Evolutionary conservation across 2,888 invertebrate genomes (phyloP).

Genomic region (Cosmia trapezina): DNA sequence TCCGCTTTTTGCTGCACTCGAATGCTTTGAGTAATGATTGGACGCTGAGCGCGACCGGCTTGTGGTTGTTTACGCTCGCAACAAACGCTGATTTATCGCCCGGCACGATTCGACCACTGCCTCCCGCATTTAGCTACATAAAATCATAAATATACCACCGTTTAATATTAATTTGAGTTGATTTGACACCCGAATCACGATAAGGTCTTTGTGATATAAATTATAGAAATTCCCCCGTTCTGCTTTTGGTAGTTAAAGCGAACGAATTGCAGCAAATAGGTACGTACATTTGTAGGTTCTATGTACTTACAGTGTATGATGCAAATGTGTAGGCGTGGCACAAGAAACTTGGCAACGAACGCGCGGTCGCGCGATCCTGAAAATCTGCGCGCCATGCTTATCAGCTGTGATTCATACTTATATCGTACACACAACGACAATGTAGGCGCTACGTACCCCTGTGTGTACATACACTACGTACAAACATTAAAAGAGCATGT

Average conservation of each 20-base stretch:
- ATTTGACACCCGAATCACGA: constrained; percentile 66
- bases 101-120: constrained; percentile 65
- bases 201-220: constrained; percentile 52
- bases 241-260: constrained; percentile 37
- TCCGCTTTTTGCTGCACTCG: constrained; percentile 87
- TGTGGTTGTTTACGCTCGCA: constrained; percentile 84
- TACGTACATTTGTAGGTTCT: constrained; percentile 57
- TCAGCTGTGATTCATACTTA: constrained; percentile 87
- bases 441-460: constrained; percentile 61
- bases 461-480: constrained; percentile 62
- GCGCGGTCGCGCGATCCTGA: constrained; percentile 81
- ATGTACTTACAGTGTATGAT: constrained; percentile 80
- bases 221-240: constrained; percentile 42
- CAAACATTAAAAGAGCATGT: constrained; percentile 71
- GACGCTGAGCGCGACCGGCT: constrained; percentile 76
- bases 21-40: constrained; percentile 88
- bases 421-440: constrained; percentile 73
- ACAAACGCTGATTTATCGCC: constrained; percentile 86
- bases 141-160: constrained; percentile 71
- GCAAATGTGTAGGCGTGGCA: constrained; percentile 84
- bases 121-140: constrained; percentile 73
- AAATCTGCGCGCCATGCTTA: constrained; percentile 87
- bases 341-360: constrained; percentile 86
- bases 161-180: constrained; percentile 69
- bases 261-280: constrained; percentile 44